Conservation (phyloP, 1,140 invertebrate genomes). For the Aphaenogaster ashmeadi region DNA sequence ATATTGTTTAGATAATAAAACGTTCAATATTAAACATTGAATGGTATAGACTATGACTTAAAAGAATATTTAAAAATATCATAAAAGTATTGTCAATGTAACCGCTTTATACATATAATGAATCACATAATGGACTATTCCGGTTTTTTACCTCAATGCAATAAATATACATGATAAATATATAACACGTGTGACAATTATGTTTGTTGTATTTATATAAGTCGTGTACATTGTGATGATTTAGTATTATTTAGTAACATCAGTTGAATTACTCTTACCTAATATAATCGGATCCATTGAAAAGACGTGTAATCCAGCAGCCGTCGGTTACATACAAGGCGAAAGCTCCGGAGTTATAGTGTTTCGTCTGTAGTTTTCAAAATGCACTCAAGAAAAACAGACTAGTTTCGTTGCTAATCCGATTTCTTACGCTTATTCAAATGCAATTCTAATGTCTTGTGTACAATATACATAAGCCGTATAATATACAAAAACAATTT, state of each 20-base stretch:
- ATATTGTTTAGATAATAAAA: neutral
- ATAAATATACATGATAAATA: neutral
- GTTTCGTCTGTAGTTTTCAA: neutral
- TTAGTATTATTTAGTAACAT: neutral
- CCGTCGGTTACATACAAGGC: conserved; percentile 77
- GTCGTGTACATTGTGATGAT: no score
- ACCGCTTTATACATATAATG: neutral
- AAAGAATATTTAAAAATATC: neutral
- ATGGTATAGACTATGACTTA: neutral
- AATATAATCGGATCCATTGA: conserved; percentile 84
- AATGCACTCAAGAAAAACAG: neutral
- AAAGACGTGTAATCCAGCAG: conserved; percentile 67
- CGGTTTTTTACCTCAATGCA: neutral
- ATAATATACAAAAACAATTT: neutral
- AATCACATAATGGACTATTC: neutral
- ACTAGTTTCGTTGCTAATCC: neutral
- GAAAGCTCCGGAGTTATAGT: neutral
- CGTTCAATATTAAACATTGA: no score
- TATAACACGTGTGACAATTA: neutral
- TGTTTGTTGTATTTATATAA: neutral
- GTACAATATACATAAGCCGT: neutral
- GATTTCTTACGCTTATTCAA: neutral
- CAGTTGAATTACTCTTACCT: conserved; percentile 78
- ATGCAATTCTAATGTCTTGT: conserved; percentile 16
- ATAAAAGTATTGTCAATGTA: neutral